phyloP scores from a whole-genome alignment of 2,888 invertebrate genomes.

The Tetragonula carbonaria region DNA sequence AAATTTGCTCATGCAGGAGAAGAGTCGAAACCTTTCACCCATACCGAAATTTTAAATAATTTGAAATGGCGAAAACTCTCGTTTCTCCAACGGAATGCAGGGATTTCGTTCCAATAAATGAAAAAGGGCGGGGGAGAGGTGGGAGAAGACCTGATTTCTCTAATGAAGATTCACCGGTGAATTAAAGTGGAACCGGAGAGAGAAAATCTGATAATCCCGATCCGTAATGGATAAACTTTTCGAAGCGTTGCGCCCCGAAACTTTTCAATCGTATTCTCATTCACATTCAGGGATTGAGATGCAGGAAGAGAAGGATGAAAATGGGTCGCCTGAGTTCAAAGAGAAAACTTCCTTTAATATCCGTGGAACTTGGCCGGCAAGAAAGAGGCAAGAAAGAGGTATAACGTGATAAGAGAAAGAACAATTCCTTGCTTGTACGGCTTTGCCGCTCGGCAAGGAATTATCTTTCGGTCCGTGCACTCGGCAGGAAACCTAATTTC shows the following conservation, averaged over 20 bases:
- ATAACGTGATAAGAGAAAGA: conserved; percentile 60
- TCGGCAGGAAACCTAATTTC: conserved; percentile 77
- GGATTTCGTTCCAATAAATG: not conserved
- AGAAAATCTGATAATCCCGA: not conserved
- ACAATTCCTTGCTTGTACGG: conserved; percentile 62
- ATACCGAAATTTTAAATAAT: too few species aligned
- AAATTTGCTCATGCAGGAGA: not conserved
- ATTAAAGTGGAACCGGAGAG: not conserved
- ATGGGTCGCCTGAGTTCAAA: conserved; percentile 37
- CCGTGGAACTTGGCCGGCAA: conserved; percentile 29
- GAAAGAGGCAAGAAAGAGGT: conserved; percentile 27
- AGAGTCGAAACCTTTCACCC: not conserved
- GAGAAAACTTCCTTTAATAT: conserved; percentile 52
- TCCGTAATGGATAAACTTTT: conserved; percentile 25
- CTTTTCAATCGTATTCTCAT: not conserved
- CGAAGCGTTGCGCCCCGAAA: not conserved
- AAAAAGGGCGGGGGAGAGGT: too few species aligned
- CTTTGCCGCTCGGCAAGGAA: conserved; percentile 64
- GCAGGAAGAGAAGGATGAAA: conserved; percentile 16
- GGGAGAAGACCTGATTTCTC: not conserved
- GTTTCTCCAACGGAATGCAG: not conserved
- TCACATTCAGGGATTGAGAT: conserved; percentile 11
- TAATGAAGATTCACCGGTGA: not conserved
- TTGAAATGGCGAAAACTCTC: not conserved
- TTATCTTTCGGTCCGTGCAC: conserved; percentile 73